Evolutionary conservation across 2,113 vertebrate species (phyloP).

Genomic region (Amia ocellicauda): DNA sequence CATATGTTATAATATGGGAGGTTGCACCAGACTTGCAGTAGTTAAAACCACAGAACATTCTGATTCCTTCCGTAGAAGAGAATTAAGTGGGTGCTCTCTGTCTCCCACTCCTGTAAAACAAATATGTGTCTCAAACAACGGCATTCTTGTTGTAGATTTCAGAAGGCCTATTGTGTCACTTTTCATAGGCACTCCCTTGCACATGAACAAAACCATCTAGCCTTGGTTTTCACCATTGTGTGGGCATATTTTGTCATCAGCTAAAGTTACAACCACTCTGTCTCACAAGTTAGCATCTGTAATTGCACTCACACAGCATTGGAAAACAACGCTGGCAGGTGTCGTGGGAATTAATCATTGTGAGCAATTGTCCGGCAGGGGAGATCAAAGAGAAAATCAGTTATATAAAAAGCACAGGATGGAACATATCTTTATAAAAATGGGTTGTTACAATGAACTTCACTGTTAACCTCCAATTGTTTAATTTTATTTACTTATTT

Average conservation of each 20-base stretch:
- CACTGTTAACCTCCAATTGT: too few species aligned
- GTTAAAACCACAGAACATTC: slow-evolving; percentile 1
- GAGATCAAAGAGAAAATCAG: not conserved
- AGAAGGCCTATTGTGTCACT: slow-evolving; percentile 13
- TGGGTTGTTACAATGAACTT: too few species aligned
- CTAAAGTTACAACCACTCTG: not conserved
- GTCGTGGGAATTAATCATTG: not conserved
- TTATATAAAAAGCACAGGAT: too few species aligned
- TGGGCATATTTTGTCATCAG: slow-evolving; percentile 1
- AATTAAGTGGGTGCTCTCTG: slow-evolving; percentile 8
- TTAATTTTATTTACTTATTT: too few species aligned
- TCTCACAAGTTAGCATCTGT: slow-evolving; percentile 4
- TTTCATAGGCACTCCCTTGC: slow-evolving; percentile 1
- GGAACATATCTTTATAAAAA: too few species aligned
- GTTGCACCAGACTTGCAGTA: not conserved
- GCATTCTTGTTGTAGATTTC: slow-evolving; percentile 16
- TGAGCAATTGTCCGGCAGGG: not conserved
- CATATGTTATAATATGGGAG: not conserved
- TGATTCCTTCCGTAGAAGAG: not conserved
- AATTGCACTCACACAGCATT: not conserved
- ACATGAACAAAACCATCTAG: not conserved
- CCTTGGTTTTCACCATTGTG: not conserved
- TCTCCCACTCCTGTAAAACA: slow-evolving; percentile 20
- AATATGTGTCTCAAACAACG: slow-evolving; percentile 20
- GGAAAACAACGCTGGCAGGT: not conserved